Percentiles rank a stretch among this genome's conserved stretches.
Evolutionary conservation across 1,140 invertebrate species (phyloP).

Genomic region (Drosophila ananassae): DNA sequence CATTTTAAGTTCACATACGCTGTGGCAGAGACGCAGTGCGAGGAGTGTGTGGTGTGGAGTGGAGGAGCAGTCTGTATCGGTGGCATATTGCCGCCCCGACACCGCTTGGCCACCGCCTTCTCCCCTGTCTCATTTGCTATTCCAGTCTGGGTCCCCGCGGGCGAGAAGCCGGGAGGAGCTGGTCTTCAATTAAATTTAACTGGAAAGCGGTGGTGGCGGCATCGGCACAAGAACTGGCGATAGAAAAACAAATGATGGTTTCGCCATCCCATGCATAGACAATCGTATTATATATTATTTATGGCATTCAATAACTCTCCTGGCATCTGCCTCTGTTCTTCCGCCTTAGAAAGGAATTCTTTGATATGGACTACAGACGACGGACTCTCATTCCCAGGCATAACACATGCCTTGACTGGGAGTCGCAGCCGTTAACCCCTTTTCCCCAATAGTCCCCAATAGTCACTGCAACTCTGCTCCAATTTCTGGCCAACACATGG

Average conservation of each 20-base stretch:
- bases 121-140: conserved; percentile 40
- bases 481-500: conserved; percentile 31
- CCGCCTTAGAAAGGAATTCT: conserved; percentile 13
- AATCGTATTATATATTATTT: conserved; percentile 49
- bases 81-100: conserved; percentile 45
- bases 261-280: conserved; percentile 38
- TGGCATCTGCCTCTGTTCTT: too few species aligned
- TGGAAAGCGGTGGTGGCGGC: conserved; percentile 25
- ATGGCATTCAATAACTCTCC: conserved; percentile 34
- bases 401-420: conserved; percentile 16
- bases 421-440: conserved; percentile 45
- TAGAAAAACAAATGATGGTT: conserved; percentile 46
- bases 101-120: conserved; percentile 27
- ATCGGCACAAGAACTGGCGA: conserved; percentile 16
- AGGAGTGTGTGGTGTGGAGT: neutral
- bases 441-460: neutral
- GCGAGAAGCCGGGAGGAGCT: conserved; percentile 7
- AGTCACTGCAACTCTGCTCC: conserved; percentile 32
- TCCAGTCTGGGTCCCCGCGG: conserved; percentile 28
- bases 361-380: conserved; percentile 24
- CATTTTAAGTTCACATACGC: conserved; percentile 80
- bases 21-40: too few species aligned
- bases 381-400: conserved; percentile 30
- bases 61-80: conserved; percentile 25
- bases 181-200: conserved; percentile 55